Evolutionary conservation across 2,888 invertebrate genomes (phyloP).

Genomic region (Dolomedes plantarius): DNA sequence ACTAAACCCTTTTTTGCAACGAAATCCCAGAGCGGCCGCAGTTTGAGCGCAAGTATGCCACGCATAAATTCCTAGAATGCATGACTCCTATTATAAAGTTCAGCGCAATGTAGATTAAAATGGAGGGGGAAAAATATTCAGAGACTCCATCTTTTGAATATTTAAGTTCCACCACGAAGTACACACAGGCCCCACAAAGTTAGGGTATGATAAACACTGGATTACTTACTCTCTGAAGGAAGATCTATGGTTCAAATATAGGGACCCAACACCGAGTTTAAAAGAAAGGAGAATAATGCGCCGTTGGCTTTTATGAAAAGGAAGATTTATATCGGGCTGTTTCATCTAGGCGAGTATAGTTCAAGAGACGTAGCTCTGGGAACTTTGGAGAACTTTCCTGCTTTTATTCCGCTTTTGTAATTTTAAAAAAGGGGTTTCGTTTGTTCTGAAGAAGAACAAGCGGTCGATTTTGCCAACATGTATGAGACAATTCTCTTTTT

Average conservation of each 20-base stretch:
- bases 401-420: too few species aligned
- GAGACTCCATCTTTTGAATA: constrained; percentile 1
- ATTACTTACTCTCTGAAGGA: background rate
- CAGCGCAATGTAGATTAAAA: background rate
- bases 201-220: background rate
- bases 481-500: too few species aligned
- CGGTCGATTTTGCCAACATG: too few species aligned
- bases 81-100: background rate
- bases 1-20: too few species aligned
- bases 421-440: too few species aligned
- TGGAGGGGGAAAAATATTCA: background rate
- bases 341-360: background rate
- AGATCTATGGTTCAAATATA: background rate
- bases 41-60: too few species aligned
- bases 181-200: background rate
- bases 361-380: too few species aligned
- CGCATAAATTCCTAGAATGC: too few species aligned
- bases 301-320: background rate
- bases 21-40: too few species aligned
- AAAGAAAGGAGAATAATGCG: background rate
- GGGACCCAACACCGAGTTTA: background rate
- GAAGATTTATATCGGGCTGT: background rate
- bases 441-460: too few species aligned
- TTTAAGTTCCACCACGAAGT: background rate
- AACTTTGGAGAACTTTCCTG: too few species aligned